Percentiles rank a stretch among this genome's conserved stretches.
These are phyloP conservation scores for Catotricha subobsoleta DNA, from an alignment of 2,888 invertebrate genomes.

Conservation along the genomic window DNA sequence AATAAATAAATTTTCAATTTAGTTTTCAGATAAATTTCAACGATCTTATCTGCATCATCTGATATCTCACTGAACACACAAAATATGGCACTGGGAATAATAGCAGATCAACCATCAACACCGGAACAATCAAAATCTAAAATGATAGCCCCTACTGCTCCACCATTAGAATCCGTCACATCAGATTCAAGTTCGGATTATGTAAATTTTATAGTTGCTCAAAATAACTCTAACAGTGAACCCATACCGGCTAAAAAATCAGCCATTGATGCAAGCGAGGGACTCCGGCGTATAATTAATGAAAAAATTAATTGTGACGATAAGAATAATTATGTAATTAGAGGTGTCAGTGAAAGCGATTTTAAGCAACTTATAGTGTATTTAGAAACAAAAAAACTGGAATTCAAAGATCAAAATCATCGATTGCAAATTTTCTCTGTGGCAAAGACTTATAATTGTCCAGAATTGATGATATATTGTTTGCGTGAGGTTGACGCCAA, in stretches of 20 bases:
- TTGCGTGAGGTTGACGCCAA: conserved; percentile 28
- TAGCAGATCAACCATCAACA: conserved; percentile 22
- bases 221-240: neutral
- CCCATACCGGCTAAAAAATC: neutral
- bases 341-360: conserved; percentile 3
- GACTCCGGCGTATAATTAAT: conserved; percentile 1
- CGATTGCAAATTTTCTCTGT: conserved; percentile 27
- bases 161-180: conserved; percentile 20
- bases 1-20: too few species aligned
- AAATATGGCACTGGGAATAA: conserved; percentile 27
- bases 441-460: conserved; percentile 28
- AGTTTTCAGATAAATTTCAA: too few species aligned
- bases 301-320: conserved; percentile 3
- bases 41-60: too few species aligned
- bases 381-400: conserved; percentile 28
- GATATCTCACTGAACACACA: too few species aligned
- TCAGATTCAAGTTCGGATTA: conserved; percentile 15
- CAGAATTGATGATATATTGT: conserved; percentile 28
- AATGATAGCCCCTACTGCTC: conserved; percentile 22
- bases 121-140: conserved; percentile 18
- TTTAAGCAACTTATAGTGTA: conserved; percentile 15
- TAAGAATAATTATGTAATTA: neutral
- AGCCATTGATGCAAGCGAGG: neutral
- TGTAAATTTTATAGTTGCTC: conserved; percentile 15
- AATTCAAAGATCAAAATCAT: conserved; percentile 27